A percentile compares a stretch with the other conserved stretches of the same genome.
phyloP scores from a whole-genome alignment of 2,113 vertebrate species.

The Caretta caretta region DNA sequence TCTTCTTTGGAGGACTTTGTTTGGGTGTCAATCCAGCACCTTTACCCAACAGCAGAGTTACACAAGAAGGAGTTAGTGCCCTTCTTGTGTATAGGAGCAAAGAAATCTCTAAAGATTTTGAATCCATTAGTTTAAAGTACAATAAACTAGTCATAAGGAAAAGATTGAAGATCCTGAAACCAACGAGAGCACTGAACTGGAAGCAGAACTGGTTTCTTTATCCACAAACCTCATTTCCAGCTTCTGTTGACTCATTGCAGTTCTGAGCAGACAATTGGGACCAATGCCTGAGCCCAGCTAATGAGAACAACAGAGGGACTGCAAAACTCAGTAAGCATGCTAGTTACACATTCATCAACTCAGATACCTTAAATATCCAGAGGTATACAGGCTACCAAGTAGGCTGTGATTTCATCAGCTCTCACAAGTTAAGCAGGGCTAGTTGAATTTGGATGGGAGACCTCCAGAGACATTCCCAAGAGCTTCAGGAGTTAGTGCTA shows the following conservation, averaged over 20 bases:
- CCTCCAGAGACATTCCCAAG: background rate
- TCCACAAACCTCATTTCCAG: background rate
- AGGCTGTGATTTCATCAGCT: background rate
- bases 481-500: background rate
- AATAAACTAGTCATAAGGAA: background rate
- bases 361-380: background rate
- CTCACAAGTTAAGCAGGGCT: fast-evolving
- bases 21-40: background rate
- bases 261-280: background rate
- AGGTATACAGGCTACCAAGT: background rate
- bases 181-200: background rate
- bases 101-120: background rate
- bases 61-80: background rate
- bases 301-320: background rate
- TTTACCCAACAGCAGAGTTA: background rate
- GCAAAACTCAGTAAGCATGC: background rate
- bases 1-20: background rate
- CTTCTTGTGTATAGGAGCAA: background rate
- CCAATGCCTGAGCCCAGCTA: slow-evolving; percentile 4
- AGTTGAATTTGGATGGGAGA: background rate
- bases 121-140: background rate
- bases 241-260: background rate
- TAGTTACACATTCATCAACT: background rate
- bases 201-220: background rate
- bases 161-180: background rate